Evolutionary conservation across 2,113 vertebrate species (phyloP), one percentile per base, ranked within the genome.

Genomic region (Cebidichthys violaceus): DNA sequence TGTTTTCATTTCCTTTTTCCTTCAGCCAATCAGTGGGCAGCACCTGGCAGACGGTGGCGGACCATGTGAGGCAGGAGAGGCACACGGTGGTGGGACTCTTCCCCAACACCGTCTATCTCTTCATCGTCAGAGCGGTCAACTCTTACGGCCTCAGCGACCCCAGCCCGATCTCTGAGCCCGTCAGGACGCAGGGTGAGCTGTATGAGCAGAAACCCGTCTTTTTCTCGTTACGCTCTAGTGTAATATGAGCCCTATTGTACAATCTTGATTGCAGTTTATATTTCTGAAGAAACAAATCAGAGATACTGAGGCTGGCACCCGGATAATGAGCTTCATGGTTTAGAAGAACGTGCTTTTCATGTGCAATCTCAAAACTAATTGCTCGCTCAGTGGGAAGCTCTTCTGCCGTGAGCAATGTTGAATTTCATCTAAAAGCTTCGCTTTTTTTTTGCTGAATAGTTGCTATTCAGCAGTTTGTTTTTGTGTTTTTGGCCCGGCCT

Each of bases 101-200:
- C 87, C 97, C 97, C 11, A 94, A 96, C 92, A 97, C 97, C 0
- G 88, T 97, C 70, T 99, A 99, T 89, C 94, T 99, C 78, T 99
- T 99, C 77, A 94, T 98, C 39, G 96, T 99, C 61, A 92, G 98
- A 71, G 97, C 98, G 0, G 95, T 96, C 88, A 98, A 97, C 10
- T 82, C 93, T 7, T 95, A 97, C 0, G 98, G 98, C 70, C 96
- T 99, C 85, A 98, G 98, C 0, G 96, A 98, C 85, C 98, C 98
- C 92, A 99, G 98, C 20, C 96, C 97, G 0, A 55, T 97, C 90
- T 99, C 98, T 0, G 96, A 97, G 89, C 97, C 98, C 0, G 95
- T 99, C 80, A 95, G 94, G 65, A 99, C 98, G 0, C 97, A 91
- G 89, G 98, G 98, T 97, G 88, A 81, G 94, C 88, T 50, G 59